Percentiles rank a stretch among this genome's conserved stretches.
These are phyloP conservation scores for Bombylius major DNA, from an alignment of 2,888 invertebrate genomes.

Conservation along the genomic window DNA sequence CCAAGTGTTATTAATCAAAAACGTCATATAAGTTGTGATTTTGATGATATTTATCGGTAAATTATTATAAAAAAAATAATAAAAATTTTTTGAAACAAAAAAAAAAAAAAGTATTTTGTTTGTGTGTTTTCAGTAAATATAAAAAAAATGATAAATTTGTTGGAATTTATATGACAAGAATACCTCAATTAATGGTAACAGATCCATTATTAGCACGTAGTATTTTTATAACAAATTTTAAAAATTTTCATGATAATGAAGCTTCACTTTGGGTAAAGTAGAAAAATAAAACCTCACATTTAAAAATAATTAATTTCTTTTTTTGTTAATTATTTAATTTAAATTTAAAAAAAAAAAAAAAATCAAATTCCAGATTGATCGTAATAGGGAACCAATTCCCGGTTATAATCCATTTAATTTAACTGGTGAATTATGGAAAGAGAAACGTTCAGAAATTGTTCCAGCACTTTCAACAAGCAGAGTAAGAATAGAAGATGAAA, in stretches of 20 bases:
- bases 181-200: constrained; percentile 30
- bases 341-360: neutral
- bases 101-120: no score
- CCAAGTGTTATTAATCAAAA: constrained; percentile 22
- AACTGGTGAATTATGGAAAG: constrained; percentile 39
- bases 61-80: neutral
- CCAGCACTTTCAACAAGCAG: constrained; percentile 40
- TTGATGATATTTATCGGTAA: constrained; percentile 34
- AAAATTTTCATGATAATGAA: constrained; percentile 30
- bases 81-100: neutral
- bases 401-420: constrained; percentile 39
- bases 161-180: constrained; percentile 31
- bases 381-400: constrained; percentile 36
- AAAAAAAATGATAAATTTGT: constrained; percentile 25
- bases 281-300: no score
- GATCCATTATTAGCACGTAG: constrained; percentile 29
- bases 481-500: constrained; percentile 21
- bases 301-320: no score
- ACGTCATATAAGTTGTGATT: constrained; percentile 26
- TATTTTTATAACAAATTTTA: constrained; percentile 35
- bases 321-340: no score
- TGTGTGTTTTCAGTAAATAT: neutral
- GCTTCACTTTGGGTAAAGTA: constrained; percentile 17
- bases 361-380: constrained; percentile 22
- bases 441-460: constrained; percentile 37